Conservation (phyloP, 2,113 vertebrate species). For the Hemicordylus capensis region DNA sequence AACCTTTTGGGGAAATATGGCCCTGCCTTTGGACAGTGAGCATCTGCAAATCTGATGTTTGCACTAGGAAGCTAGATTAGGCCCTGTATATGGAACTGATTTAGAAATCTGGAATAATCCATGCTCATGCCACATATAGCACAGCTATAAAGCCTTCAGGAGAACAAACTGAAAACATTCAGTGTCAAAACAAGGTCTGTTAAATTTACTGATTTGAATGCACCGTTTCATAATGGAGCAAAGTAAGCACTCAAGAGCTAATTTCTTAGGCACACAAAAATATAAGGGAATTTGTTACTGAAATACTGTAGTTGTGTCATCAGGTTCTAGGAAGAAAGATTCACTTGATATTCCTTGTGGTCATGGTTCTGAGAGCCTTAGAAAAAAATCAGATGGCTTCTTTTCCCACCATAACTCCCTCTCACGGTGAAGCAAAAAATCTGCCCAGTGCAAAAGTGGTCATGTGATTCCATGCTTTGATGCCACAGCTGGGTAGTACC, state of each 20-base stretch:
- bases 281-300: neutral
- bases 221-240: too few relatives aligned
- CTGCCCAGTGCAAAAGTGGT: neutral
- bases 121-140: neutral
- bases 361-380: neutral
- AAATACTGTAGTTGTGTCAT: neutral
- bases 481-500: too few relatives aligned
- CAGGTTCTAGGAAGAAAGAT: neutral
- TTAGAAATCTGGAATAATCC: neutral
- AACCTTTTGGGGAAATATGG: neutral
- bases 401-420: neutral
- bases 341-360: neutral
- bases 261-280: neutral
- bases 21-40: neutral
- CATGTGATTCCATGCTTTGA: neutral
- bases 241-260: neutral
- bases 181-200: neutral
- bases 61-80: neutral
- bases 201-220: neutral
- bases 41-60: neutral
- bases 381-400: neutral
- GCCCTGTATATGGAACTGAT: neutral
- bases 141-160: neutral
- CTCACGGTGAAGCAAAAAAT: too few relatives aligned
- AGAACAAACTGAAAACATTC: neutral